Evolutionary conservation across 1,140 invertebrate species (phyloP).

Genomic region (Diorhabda sublineata): DNA sequence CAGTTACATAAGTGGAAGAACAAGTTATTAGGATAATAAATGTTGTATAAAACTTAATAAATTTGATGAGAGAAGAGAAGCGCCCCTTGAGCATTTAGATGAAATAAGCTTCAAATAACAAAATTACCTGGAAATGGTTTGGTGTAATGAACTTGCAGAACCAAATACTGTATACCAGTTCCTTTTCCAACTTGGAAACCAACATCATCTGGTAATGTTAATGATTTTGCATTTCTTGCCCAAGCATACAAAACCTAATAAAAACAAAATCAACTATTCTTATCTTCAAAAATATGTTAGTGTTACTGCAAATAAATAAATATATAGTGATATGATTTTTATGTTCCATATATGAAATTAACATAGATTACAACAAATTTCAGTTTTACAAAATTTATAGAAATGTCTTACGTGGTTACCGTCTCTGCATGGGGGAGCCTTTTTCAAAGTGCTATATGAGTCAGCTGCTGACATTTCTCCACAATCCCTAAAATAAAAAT

Average conservation of each 20-base stretch:
- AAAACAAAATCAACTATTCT: conserved; percentile 11
- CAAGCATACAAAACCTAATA: conserved; percentile 90
- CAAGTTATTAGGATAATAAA: too few relatives aligned
- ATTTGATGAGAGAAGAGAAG: too few relatives aligned
- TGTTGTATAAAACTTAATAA: too few relatives aligned
- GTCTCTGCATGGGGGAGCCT: conserved; percentile 64
- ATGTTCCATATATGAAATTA: too few relatives aligned
- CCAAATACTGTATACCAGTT: conserved; percentile 71
- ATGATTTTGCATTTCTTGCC: conserved; percentile 88
- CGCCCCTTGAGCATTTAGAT: too few relatives aligned
- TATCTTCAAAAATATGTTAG: not conserved
- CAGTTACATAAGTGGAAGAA: too few relatives aligned
- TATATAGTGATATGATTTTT: too few relatives aligned
- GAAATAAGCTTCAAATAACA: too few relatives aligned
- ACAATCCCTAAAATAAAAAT: conserved; percentile 67
- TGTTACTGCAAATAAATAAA: not conserved
- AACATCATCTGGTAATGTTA: conserved; percentile 80
- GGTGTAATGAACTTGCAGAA: conserved; percentile 92
- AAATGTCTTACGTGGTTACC: conserved; percentile 61
- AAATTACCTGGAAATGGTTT: conserved; percentile 63
- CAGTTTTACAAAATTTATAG: too few relatives aligned
- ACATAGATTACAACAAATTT: too few relatives aligned
- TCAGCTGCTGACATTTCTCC: conserved; percentile 77
- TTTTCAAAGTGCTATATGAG: conserved; percentile 47
- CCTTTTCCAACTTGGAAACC: conserved; percentile 74